Base-by-base conservation (phyloP, 2,113 vertebrate genomes). In the Ramphastos sulfuratus region DNA sequence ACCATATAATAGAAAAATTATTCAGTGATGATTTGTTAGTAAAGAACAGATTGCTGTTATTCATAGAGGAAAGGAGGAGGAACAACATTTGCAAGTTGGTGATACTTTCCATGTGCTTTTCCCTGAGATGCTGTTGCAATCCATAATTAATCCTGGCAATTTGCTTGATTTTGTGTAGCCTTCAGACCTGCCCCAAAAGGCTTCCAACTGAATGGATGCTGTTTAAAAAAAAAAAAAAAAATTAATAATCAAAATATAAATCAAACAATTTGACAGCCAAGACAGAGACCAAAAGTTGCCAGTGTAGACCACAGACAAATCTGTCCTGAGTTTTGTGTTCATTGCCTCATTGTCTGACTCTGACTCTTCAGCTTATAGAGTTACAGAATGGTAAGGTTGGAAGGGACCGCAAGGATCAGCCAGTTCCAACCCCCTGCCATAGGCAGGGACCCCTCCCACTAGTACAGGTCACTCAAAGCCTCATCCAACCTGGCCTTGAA, bases 261-360 rank as follows among this genome's bases (percentile, higher is more conserved):
- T 46, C 19, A 44, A 31, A 5, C 18, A 46, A 33, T 50, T 17
- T 55, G 56, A 64, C 86, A 79, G 35, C 25, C 24, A 42, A 42
- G 12, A 25, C 44, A 24, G 59, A 79, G 69, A 30, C 27, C 56
- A 33, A 55, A 33, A 70, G 17, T 8, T 19, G 9, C 12, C 12
- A 13, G 46, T 10, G n/a, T 21, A 63, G 52, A 33, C 46, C 58
- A 55, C 65, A 77, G 56, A 39, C 42, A 14, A 24, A 37, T 25
- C 12, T 10, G 4, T 15, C 10, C 10, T 1, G 3, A 46, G 15
- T 3, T 1, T 6, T 10, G 9, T 4, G 1, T 6, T 56, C 7
- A 6, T 67, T 44, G 1, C 76, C 74, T 33, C 16, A 1, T 81
- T 72, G 80, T 64, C 35, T 12, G 48, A 1, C 6, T 15, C 31